Conservation (phyloP, 2,888 invertebrate genomes). For the Notocelia uddmanniana region DNA sequence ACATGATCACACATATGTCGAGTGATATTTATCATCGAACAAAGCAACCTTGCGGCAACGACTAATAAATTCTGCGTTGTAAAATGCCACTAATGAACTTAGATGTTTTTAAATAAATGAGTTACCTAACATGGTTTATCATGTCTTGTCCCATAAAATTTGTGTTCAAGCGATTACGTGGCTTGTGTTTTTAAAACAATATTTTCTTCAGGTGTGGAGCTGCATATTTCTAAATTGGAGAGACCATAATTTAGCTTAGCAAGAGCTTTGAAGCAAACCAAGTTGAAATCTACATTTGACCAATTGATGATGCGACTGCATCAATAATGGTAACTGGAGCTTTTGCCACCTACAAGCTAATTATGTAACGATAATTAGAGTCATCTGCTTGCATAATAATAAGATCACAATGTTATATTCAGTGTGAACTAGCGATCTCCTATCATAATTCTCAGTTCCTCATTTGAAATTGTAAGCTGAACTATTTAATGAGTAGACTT, state of each 20-base stretch:
- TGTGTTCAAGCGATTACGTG: constrained; percentile 21
- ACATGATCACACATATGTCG: constrained; percentile 61
- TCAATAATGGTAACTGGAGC: constrained; percentile 37
- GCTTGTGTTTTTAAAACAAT: neutral
- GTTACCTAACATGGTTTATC: constrained; percentile 53
- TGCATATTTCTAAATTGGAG: neutral
- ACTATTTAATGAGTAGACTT: neutral
- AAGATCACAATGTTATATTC: constrained; percentile 77
- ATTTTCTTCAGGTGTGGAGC: too few relatives aligned
- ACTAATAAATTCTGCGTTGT: constrained; percentile 68
- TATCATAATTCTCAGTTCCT: constrained; percentile 50
- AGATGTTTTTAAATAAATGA: constrained; percentile 67
- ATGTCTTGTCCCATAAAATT: constrained; percentile 52
- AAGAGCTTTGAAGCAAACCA: neutral
- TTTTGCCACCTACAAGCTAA: constrained; percentile 38
- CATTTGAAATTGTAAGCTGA: constrained; percentile 2
- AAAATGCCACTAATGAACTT: constrained; percentile 67
- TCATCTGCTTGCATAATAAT: constrained; percentile 68
- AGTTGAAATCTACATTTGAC: neutral
- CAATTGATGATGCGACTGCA: constrained; percentile 19
- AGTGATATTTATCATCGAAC: constrained; percentile 64
- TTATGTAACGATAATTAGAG: constrained; percentile 47
- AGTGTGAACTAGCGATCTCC: constrained; percentile 68
- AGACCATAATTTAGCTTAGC: neutral
- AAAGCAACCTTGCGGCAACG: constrained; percentile 67